A percentile compares a stretch with the other conserved stretches of the same genome.
Evolutionary conservation across 92 coral and sea anemone species (phyloP).

Genomic region (Scolanthus callimorphus): DNA sequence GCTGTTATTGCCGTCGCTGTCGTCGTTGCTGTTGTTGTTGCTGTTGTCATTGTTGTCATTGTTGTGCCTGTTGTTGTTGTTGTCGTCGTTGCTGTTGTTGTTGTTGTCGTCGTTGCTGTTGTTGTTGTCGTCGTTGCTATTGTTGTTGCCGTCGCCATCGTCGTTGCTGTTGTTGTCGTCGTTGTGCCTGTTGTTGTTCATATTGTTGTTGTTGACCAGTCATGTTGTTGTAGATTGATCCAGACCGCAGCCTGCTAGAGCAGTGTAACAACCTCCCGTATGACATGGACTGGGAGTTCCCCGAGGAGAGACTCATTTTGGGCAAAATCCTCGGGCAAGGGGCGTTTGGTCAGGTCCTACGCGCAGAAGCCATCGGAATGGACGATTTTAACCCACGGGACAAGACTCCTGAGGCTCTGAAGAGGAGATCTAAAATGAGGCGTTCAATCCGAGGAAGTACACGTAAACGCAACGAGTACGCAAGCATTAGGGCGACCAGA

Average conservation of each 20-base stretch:
- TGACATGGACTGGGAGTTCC: constrained; percentile 98
- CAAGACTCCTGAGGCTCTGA: constrained; percentile 29
- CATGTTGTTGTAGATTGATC: constrained; percentile 71
- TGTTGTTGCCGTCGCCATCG: no score
- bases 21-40: no score
- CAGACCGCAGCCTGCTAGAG: constrained; percentile 84
- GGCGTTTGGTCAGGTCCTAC: constrained; percentile 92
- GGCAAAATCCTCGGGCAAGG: constrained; percentile 91
- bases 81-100: no score
- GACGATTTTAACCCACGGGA: constrained; percentile 53
- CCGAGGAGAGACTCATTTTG: constrained; percentile 77
- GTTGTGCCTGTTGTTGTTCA: no score
- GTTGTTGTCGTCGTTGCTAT: no score
- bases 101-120: no score
- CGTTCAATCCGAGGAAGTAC: constrained; percentile 56
- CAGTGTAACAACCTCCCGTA: constrained; percentile 91
- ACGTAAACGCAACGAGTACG: background rate
- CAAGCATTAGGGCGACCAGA: background rate
- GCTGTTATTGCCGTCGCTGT: no score
- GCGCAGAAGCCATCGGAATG: constrained; percentile 96
- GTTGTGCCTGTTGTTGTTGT: no score
- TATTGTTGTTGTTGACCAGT: no score
- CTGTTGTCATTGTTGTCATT: no score
- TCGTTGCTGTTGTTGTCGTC: no score
- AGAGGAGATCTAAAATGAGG: constrained; percentile 73